Evolutionary conservation across 1,140 invertebrate species (phyloP), one percentile per base, ranked within the genome.

Genomic region (Popillia japonica): DNA sequence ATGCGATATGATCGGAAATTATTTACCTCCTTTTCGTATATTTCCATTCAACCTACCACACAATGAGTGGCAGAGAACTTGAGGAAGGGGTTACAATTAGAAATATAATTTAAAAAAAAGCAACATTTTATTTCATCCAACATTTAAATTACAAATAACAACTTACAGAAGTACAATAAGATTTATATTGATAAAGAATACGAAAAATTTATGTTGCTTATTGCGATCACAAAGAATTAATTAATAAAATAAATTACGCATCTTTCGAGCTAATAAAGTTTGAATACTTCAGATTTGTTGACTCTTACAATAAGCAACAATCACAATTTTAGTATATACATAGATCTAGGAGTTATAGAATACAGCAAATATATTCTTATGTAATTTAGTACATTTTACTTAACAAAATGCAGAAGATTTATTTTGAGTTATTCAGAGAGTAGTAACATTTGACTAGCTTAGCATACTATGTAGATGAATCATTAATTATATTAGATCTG

Each of bases 131-230:
- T 34, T 72, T 72, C 14, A 55, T 55, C 14, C 48, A 72, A 72
- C 64, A 72, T 72, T 72, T 34, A 72, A 34, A 40, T 22, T 72
- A 72, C 64, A 55, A 55, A 72, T 72, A 72, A 72, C 64, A 72
- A 72, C 64, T 72, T 72, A 72, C 64, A 72, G 64, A 72, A 72
- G 22, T 72, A 72, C 64, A 14, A 55, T n/a, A 55, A 55, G 48
- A 55, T 17, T 55, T 55, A 55, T 55, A 55, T 6, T 55, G 48
- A 55, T 17, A 17, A 55, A 17, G 17, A 55, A 17, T 55, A 55
- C 14, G 17, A 55, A 48, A 55, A 55, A 17, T 55, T 17, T 17
- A 55, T 55, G 48, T 55, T 55, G 48, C 48, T 55, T 55, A 55
- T 55, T 55, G 48, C 48, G 14, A 55, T 55, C 48, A 55, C 14